Percentiles rank a stretch among this genome's conserved stretches.
These are phyloP conservation scores for Noctua fimbriata DNA, from an alignment of 2,888 invertebrate genomes.

Conservation along the genomic window DNA sequence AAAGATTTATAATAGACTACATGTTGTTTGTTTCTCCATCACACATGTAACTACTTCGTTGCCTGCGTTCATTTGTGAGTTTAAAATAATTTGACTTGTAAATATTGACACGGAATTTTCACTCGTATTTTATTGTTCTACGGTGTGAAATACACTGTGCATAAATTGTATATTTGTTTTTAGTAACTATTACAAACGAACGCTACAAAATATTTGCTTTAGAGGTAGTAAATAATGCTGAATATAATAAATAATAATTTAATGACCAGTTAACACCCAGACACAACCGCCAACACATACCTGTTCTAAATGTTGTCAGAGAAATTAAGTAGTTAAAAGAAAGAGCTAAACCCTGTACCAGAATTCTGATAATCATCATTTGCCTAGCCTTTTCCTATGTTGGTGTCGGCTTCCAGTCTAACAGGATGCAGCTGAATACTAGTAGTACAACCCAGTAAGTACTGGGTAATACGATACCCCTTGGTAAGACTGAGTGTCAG, in stretches of 20 bases:
- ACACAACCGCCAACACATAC: background rate
- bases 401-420: too few species aligned
- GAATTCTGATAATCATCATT: background rate
- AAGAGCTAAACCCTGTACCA: background rate
- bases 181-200: constrained; percentile 22
- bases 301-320: background rate
- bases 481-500: too few species aligned
- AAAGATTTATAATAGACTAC: background rate
- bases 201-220: constrained; percentile 56
- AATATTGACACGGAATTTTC: constrained; percentile 49
- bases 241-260: constrained; percentile 15
- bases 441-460: too few species aligned
- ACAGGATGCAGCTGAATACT: too few species aligned
- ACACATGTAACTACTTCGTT: background rate
- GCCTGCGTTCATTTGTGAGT: constrained; percentile 22
- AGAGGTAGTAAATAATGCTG: constrained; percentile 46
- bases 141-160: constrained; percentile 36
- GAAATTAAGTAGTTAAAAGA: background rate
- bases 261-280: background rate
- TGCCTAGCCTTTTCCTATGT: too few species aligned
- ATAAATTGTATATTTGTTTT: constrained; percentile 34
- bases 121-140: constrained; percentile 50
- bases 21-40: background rate
- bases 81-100: constrained; percentile 58
- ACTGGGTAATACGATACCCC: too few species aligned